Conservation (phyloP, 2,888 invertebrate species). For the Cephus pulcher region DNA sequence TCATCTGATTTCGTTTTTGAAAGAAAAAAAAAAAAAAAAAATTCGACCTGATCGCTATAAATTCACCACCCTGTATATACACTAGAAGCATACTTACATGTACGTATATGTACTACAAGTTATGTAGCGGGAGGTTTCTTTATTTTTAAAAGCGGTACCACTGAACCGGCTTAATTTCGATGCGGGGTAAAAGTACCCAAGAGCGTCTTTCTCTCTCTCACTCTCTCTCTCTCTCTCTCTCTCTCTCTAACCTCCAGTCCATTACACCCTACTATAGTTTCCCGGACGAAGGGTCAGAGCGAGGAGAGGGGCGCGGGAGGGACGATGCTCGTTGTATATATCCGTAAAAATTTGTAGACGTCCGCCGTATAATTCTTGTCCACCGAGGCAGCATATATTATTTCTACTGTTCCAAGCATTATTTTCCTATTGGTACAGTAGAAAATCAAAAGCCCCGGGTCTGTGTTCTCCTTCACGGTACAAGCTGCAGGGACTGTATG, state of each 20-base stretch:
- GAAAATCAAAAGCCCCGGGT: background rate
- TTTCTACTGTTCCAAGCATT: background rate
- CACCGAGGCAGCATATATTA: background rate
- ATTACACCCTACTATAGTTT: slow-evolving; percentile 14
- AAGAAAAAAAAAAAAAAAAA: too few relatives aligned
- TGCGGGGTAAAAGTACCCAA: slow-evolving; percentile 20
- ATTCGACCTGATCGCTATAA: too few relatives aligned
- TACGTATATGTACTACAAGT: background rate
- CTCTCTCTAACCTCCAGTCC: background rate
- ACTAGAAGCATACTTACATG: too few relatives aligned
- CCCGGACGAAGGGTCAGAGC: background rate
- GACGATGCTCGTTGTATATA: background rate
- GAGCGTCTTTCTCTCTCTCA: background rate
- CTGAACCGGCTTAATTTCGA: slow-evolving; percentile 24
- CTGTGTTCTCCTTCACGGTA: background rate
- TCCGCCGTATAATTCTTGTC: background rate
- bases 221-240: background rate
- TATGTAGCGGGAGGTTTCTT: background rate
- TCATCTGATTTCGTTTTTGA: too few relatives aligned
- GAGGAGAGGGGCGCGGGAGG: background rate
- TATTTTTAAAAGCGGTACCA: slow-evolving; percentile 1
- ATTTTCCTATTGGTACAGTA: background rate
- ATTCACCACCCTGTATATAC: background rate
- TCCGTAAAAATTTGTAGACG: background rate
- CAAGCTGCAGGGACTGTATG: background rate